Percentiles rank a stretch among this genome's conserved stretches.
phyloP scores from a whole-genome alignment of 2,888 invertebrate genomes.

The Lasius platythorax region DNA sequence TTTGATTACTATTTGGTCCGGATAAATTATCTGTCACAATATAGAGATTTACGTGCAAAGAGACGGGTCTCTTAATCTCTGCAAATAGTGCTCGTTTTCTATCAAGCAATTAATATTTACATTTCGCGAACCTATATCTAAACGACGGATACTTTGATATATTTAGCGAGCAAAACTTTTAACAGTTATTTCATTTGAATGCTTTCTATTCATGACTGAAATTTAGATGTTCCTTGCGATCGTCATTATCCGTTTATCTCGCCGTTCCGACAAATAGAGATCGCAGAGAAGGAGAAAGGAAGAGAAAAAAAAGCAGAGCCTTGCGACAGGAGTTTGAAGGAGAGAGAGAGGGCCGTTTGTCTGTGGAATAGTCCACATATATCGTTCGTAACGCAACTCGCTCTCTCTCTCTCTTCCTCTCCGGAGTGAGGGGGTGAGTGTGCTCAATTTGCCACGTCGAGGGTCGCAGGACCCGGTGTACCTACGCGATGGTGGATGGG shows the following conservation, averaged over 20 bases:
- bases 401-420: constrained; percentile 60
- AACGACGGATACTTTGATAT: not conserved
- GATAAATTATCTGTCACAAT: not conserved
- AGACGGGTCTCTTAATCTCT: not conserved
- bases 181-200: constrained; percentile 22
- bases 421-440: constrained; percentile 77
- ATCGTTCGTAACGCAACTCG: constrained; percentile 79
- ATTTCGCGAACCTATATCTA: not conserved
- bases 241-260: constrained; percentile 46
- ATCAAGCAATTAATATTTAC: not conserved
- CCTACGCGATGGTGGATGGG: constrained; percentile 73
- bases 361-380: constrained; percentile 82
- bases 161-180: constrained; percentile 21
- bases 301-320: constrained; percentile 42
- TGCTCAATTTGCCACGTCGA: constrained; percentile 85
- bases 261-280: constrained; percentile 11
- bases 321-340: constrained; percentile 53
- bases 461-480: constrained; percentile 81
- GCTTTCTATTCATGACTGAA: constrained; percentile 1
- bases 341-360: constrained; percentile 80
- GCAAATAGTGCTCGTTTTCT: not conserved
- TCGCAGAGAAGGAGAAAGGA: constrained; percentile 52
- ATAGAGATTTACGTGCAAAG: not conserved
- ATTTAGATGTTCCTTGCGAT: constrained; percentile 27
- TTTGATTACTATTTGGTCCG: not conserved